Conservation (phyloP, 2,888 invertebrate species). For the Leptopilina myrica region DNA sequence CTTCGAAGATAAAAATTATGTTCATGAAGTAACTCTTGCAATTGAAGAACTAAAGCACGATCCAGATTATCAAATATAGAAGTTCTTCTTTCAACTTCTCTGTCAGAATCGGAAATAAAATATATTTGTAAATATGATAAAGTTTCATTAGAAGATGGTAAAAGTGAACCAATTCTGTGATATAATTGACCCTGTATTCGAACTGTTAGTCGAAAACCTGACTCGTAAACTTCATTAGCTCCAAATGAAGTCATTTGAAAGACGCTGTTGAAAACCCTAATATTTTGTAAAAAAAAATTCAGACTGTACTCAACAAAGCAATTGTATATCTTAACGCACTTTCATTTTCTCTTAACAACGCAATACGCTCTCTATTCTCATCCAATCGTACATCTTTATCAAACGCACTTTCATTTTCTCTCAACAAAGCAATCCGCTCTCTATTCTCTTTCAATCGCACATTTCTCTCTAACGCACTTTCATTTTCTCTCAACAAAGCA, state of each 20-base stretch:
- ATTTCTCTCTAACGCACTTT: no score
- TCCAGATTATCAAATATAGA: slow-evolving; percentile 37
- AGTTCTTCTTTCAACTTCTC: slow-evolving; percentile 37
- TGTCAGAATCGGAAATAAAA: slow-evolving; percentile 44
- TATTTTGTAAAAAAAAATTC: not conserved
- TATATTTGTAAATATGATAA: slow-evolving; percentile 30
- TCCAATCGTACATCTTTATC: not conserved
- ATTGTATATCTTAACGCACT: no score
- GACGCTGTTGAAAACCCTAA: slow-evolving; percentile 15
- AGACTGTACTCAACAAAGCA: no score
- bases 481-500: no score
- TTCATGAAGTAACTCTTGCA: slow-evolving; percentile 48
- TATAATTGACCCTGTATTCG: slow-evolving; percentile 39
- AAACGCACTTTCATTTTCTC: not conserved
- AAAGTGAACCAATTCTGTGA: slow-evolving; percentile 33
- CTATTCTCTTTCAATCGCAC: no score
- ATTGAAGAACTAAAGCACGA: slow-evolving; percentile 38
- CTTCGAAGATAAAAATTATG: slow-evolving; percentile 45
- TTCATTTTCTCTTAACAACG: not conserved
- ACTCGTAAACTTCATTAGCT: slow-evolving; percentile 6
- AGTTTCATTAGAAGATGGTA: not conserved
- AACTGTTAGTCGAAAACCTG: slow-evolving; percentile 22
- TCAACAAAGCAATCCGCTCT: no score
- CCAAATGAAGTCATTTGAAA: slow-evolving; percentile 41
- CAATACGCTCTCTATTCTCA: not conserved